Evolutionary conservation across 2,113 vertebrate species (phyloP), one percentile per base, ranked within the genome.

Genomic region (Mobula hypostoma): DNA sequence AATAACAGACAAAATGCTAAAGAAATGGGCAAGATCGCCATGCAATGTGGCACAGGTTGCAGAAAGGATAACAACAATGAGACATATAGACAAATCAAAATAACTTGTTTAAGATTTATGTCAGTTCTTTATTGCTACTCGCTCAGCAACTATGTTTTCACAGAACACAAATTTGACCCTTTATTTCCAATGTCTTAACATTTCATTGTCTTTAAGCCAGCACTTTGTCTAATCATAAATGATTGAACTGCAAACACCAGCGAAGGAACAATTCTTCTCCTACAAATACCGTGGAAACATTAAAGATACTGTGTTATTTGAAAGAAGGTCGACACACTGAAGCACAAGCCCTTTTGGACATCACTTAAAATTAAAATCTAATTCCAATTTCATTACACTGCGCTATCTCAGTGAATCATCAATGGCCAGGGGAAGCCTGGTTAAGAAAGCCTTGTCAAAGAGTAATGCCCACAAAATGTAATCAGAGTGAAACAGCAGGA

Each of bases 401-500:
- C 5, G 17, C 63, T 66, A 88, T 88, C 87, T 68, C 63, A 36
- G 87, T 90, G 15, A 68, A 90, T 90, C n/a, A 90, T 68, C 61
- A 90, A 90, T n/a, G 61, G 15, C 56, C 87, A 90, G 87, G 58
- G 29, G 58, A 66, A 32, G n/a, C 27, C 29, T 90, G 87, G 63
- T 90, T 90, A 66, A 68, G 61, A 90, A 66, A 68, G 87, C 27
- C 87, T 90, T 90, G 61, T 90, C 61, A 90, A 14, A 90, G 87
- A 90, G 63, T 68, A 90, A 90, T 68, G 61, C 61, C 29, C 63
- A 90, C 17, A 68, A 68, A 68, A 90, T 12, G 29, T 90, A 68
- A 68, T 68, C 87, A 68, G 61, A 66, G n/a, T n/a, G 87, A 14
- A 68, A 63, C 56, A 68, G 63, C 61, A 66, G 87, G 87, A 90